Evolutionary conservation across 1,140 invertebrate species (phyloP), one percentile per base, ranked within the genome.

Genomic region (Drosophila ohnishii): DNA sequence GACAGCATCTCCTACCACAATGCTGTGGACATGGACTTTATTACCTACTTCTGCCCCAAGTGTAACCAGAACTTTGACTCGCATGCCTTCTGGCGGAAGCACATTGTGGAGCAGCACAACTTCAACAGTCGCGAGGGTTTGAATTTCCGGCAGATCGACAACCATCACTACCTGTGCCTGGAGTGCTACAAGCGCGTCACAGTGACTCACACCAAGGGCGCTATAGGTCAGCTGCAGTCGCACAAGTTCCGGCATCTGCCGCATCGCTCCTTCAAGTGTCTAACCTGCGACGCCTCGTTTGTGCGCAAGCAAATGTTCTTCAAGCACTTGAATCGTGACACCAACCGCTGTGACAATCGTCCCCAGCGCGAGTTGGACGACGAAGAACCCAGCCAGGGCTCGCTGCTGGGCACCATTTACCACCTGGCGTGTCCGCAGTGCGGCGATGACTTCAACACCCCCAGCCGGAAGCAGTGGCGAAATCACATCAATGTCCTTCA

Each of bases 241-340:
- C 90, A 91, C 58, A 91, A 91, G 57, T 91, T 91, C 69, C 83
- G 90, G 0, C 90, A 91, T 47, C 64, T 91, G 35, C 90, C 90
- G 0, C 87, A 90, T 32, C 84, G 90, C 30, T 91, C 90, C n/a
- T 91, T 91, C 32, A 87, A 81, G 28, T 91, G 90, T 48, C 59
- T 90, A 22, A 85, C 74, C 28, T 91, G 90, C 50, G 75, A 61
- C 39, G 83, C 80, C 0, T 80, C 87, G 34, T 91, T 91, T 66
- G 90, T 91, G 11, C 90, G 90, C 19, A 91, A 91, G 35, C 90
- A 91, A 75, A 91, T 91, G 90, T 91, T 91, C 59, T 91, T 91
- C 42, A 91, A 91, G 40, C 90, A 91, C 61, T 56, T 91, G 42
- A 91, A 91, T 51, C 69, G 84, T 0, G 74, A 79, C 35, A 91